Evolutionary conservation across 2,888 invertebrate genomes (phyloP).

Genomic region (Eupelmus urozonus): DNA sequence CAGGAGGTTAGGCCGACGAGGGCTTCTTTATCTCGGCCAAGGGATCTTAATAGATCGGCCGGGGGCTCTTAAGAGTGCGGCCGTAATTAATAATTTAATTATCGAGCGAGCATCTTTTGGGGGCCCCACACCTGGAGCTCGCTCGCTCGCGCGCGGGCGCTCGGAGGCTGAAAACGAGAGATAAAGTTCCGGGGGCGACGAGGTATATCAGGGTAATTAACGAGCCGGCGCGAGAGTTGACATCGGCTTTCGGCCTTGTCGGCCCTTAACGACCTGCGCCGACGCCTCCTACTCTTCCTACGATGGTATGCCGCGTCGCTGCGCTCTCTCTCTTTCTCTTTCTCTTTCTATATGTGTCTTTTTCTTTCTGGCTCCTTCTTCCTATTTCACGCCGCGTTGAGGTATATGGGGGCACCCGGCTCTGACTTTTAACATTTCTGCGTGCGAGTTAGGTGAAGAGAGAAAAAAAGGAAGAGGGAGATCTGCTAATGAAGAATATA

Average conservation of each 20-base stretch:
- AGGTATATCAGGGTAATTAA: slow-evolving; percentile 47
- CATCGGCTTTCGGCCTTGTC: slow-evolving; percentile 6
- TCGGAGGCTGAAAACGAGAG: slow-evolving; percentile 28
- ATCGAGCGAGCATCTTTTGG: slow-evolving; percentile 44
- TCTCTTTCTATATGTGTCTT: background rate
- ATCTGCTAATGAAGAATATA: too few relatives aligned
- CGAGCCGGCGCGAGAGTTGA: slow-evolving; percentile 44
- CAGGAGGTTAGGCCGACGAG: background rate
- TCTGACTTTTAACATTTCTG: background rate
- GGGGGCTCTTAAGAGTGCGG: background rate
- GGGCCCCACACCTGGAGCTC: background rate
- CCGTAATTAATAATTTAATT: slow-evolving; percentile 57
- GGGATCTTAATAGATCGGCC: slow-evolving; percentile 46
- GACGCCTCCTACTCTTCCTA: background rate
- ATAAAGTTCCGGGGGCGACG: slow-evolving; percentile 39
- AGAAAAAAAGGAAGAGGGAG: too few relatives aligned
- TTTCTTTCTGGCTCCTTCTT: background rate
- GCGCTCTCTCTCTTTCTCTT: background rate
- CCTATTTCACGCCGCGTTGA: background rate
- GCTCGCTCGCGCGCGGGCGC: background rate
- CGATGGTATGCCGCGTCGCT: too few relatives aligned
- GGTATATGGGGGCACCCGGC: background rate
- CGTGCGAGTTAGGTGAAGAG: background rate
- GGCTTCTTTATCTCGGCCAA: slow-evolving; percentile 17
- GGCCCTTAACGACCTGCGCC: background rate